These are phyloP conservation scores for Triplophysa rosa DNA, from an alignment of 2,113 vertebrate species.

Conservation along the genomic window DNA sequence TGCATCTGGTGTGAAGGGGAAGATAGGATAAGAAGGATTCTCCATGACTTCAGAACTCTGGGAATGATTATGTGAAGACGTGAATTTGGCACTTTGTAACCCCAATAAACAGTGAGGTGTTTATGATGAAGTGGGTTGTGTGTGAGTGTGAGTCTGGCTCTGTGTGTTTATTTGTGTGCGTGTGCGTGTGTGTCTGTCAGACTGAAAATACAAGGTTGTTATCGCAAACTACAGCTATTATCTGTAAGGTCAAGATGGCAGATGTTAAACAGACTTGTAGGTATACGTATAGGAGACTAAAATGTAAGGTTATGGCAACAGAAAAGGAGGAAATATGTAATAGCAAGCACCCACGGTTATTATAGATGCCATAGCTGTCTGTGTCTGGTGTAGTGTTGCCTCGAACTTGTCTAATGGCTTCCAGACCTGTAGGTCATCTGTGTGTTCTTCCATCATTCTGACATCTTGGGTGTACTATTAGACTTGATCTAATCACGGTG, in stretches of 20 bases:
- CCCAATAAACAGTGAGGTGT: background rate
- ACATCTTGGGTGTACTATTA: slow-evolving; percentile 24
- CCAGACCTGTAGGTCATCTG: slow-evolving; percentile 43
- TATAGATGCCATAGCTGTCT: slow-evolving; percentile 11
- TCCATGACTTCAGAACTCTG: slow-evolving; percentile 29
- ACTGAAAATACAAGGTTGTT: slow-evolving; percentile 2
- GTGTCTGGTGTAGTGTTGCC: slow-evolving; percentile 42
- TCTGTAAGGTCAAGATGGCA: background rate
- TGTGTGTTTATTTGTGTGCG: background rate
- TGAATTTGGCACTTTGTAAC: slow-evolving; percentile 21
- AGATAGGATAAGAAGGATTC: slow-evolving; percentile 16
- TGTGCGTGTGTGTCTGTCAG: background rate
- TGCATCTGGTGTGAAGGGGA: background rate
- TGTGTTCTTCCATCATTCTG: slow-evolving; percentile 38
- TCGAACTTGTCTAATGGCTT: slow-evolving; percentile 44
- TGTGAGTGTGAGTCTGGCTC: background rate
- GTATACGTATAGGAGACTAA: background rate
- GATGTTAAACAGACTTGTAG: background rate
- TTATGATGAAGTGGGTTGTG: background rate
- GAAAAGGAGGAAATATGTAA: slow-evolving; percentile 13
- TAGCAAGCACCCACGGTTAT: background rate
- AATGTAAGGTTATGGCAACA: background rate
- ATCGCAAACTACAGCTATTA: slow-evolving; percentile 5
- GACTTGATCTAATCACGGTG: slow-evolving; percentile 24
- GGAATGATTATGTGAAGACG: slow-evolving; percentile 34